phyloP scores from a whole-genome alignment of 2,797 vertebrate genomes.

The Adrianichthys oophorus region DNA sequence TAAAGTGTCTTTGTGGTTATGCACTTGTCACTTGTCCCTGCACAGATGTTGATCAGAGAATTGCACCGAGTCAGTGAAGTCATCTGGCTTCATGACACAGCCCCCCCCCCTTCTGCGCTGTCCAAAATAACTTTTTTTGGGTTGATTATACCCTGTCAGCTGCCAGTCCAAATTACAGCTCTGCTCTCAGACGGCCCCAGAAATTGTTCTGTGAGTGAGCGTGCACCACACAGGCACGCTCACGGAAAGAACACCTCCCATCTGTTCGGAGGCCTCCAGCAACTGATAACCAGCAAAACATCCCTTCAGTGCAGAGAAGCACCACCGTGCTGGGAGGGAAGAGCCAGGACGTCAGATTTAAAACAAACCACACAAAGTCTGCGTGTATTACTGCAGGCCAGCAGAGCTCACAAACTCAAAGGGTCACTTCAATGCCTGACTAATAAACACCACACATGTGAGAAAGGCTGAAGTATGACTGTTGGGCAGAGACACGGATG shows the following conservation, averaged over 20 bases:
- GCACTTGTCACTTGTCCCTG: slow-evolving; percentile 29
- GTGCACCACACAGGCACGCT: slow-evolving; percentile 35
- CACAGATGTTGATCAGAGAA: slow-evolving; percentile 65
- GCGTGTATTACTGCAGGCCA: too few relatives aligned
- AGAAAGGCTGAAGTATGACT: too few relatives aligned
- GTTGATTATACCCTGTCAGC: slow-evolving; percentile 77
- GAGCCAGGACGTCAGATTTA: too few relatives aligned
- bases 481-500: too few relatives aligned
- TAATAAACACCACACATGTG: too few relatives aligned
- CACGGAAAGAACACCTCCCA: slow-evolving; percentile 39
- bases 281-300: slow-evolving; percentile 27
- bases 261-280: slow-evolving; percentile 38
- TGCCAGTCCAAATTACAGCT: slow-evolving; percentile 83
- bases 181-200: slow-evolving; percentile 60
- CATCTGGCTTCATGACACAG: slow-evolving; percentile 70
- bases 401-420: too few relatives aligned
- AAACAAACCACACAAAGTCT: too few relatives aligned
- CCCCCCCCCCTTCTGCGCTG: slow-evolving; percentile 55
- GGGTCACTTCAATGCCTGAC: too few relatives aligned
- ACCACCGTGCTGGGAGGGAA: too few relatives aligned
- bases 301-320: too few relatives aligned
- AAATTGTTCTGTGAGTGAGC: slow-evolving; percentile 36
- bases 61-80: slow-evolving; percentile 58
- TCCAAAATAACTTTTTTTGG: slow-evolving; percentile 78
- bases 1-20: slow-evolving; percentile 26